Evolutionary conservation across 2,888 invertebrate genomes (phyloP).

Genomic region (Meloe dianella): DNA sequence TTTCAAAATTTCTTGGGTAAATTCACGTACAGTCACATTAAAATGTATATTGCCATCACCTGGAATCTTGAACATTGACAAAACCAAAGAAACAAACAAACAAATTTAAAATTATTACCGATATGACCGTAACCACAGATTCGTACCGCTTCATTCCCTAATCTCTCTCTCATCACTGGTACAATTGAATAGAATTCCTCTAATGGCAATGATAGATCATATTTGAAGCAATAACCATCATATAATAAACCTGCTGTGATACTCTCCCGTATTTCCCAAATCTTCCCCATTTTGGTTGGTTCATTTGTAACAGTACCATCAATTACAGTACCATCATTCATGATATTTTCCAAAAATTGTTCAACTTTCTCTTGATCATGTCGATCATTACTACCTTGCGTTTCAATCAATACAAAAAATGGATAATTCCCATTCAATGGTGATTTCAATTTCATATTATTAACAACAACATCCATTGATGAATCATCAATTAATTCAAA

Average conservation of each 20-base stretch:
- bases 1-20: constrained; percentile 66
- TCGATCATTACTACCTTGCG: constrained; percentile 80
- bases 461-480: constrained; percentile 71
- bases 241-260: constrained; percentile 76
- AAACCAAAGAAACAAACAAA: not conserved
- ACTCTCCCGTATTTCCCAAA: constrained; percentile 89
- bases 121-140: constrained; percentile 94
- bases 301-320: constrained; percentile 91
- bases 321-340: constrained; percentile 72
- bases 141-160: constrained; percentile 68
- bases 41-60: constrained; percentile 96
- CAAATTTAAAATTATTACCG: constrained; percentile 64
- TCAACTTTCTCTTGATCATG: constrained; percentile 91
- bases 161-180: constrained; percentile 68
- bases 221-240: constrained; percentile 93
- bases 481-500: constrained; percentile 91
- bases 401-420: constrained; percentile 87
- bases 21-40: constrained; percentile 79
- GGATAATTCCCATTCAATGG: constrained; percentile 69
- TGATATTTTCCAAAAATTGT: constrained; percentile 75
- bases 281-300: constrained; percentile 75
- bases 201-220: constrained; percentile 91
- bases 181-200: constrained; percentile 85
- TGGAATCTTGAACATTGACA: constrained; percentile 55
- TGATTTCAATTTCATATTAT: constrained; percentile 67